Evolutionary conservation across 2,797 vertebrate genomes (phyloP), one percentile per base, ranked within the genome.

Genomic region (Nothura maculosa): DNA sequence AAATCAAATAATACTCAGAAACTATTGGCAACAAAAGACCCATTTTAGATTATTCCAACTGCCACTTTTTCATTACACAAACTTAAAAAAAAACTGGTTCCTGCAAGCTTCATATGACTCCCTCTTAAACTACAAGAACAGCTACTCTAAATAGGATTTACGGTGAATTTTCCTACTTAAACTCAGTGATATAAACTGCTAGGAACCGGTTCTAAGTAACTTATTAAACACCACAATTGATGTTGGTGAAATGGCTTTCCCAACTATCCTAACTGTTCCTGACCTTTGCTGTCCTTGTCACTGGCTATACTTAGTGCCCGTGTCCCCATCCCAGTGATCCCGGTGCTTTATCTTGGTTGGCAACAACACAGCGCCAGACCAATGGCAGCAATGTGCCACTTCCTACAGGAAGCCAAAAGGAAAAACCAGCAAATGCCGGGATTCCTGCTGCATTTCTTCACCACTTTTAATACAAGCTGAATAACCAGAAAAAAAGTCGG

Each of bases 401-500:
- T 96, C 93, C 94, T 87, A 96, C 81, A 50, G 85, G 25, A 82
- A 91, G 55, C 77, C 93, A 93, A 78, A 81, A 93, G 78, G 72
- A 64, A 80, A 34, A 85, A 90, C 73, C 73, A 66, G 79, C 18
- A 64, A 90, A 93, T 89, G 90, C 77, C 91, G 92, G 68, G 78
- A 92, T 72, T 94, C 66, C 69, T 95, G 85, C 80, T 83, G 75
- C 54, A 38, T 93, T 94, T 95, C 87, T 95, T 91, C 81, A 73
- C 62, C 85, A 18, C 70, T 96, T 66, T 86, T 62, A 95, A 91
- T 70, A 43, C 34, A 76, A 95, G 52, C 48, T 92, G 89, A 79
- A 77, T 61, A 77, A 84, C 10, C 43, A 91, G 50, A 57, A 93
- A 91, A 50, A 54, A 90, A 91, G 38, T 3, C 76, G 34, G n/a